Base-by-base conservation (phyloP, 2,797 vertebrate genomes). In the Loris lydekkerianus region DNA sequence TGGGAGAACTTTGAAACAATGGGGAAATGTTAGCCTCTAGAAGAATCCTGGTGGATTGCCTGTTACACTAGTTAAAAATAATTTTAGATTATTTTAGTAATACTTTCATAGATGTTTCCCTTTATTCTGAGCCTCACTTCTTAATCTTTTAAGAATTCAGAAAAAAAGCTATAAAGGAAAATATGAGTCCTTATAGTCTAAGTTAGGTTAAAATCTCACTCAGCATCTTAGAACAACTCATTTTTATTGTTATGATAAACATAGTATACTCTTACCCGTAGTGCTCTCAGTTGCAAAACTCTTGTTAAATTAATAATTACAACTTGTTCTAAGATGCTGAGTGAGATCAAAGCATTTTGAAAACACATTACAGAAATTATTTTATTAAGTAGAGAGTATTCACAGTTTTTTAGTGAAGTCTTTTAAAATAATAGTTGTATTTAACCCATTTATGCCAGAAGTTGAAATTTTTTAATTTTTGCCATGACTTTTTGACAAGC, bases 71-170 rank as follows among this genome's bases (percentile, higher is more conserved):
- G 31, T 34, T 43, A 92, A 91, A 56, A 7, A 43, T 21, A 77
- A 93, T 69, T 85, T 86, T 81, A 70, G 31, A 88, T 84, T 86
- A 87, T 63, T 86, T 92, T 87, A 73, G 17, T 86, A 34, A 80
- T 21, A 11, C 61, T 94, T 96, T 92, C 15, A 34, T 23, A 10
- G 20, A 25, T 27, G 82, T 4, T 20, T 93, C 65, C 20, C 49
- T 17, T 6, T 96, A 85, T 88, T 80, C 7, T 73, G 10, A 81
- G n/a, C 92, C 53, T 78, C 10, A 15, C 6, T 69, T 94, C 67
- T 18, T 31, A 2, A 1, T 67, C 34, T 94, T 95, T 89, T 88
- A 69, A 96, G 82, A 92, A 92, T 49, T 92, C 60, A 78, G 49
- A 11, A 70, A 60, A 75, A 95, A 73, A 73, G 1, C 10, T 92